Percentiles rank a stretch among this genome's conserved stretches.
Evolutionary conservation across 2,888 invertebrate species (phyloP).

Genomic region (Rhaphigaster nebulosa): DNA sequence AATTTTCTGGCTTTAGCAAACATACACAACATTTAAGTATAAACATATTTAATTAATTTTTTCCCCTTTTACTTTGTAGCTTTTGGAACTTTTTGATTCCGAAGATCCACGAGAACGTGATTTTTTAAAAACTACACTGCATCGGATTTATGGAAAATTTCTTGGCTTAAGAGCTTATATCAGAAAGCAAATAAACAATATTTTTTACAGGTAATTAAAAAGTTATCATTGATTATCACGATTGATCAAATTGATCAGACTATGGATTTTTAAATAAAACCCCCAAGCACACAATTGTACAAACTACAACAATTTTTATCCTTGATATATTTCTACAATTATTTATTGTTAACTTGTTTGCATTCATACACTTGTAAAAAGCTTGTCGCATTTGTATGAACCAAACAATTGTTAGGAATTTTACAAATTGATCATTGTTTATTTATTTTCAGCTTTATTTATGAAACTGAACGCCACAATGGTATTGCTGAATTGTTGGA

Average conservation of each 20-base stretch:
- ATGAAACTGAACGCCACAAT: constrained; percentile 98
- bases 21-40: neutral
- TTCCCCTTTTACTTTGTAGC: constrained; percentile 56
- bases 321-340: neutral
- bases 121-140: constrained; percentile 96
- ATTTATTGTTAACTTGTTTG: neutral
- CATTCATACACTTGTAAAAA: neutral
- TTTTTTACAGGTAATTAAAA: constrained; percentile 82
- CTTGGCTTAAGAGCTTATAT: constrained; percentile 95
- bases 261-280: too few relatives aligned
- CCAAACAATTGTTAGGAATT: neutral
- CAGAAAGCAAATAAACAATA: constrained; percentile 98
- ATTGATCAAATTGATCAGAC: too few relatives aligned
- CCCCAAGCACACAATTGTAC: neutral
- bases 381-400: neutral
- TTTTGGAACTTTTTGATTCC: constrained; percentile 84
- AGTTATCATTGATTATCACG: neutral
- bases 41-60: neutral
- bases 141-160: constrained; percentile 98
- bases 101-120: constrained; percentile 97
- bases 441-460: constrained; percentile 98
- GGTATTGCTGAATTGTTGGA: constrained; percentile 97
- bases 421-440: neutral
- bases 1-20: constrained; percentile 62
- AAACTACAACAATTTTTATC: neutral